Evolutionary conservation across 2,797 vertebrate genomes (phyloP).

Genomic region (Anisognathus igniventris): DNA sequence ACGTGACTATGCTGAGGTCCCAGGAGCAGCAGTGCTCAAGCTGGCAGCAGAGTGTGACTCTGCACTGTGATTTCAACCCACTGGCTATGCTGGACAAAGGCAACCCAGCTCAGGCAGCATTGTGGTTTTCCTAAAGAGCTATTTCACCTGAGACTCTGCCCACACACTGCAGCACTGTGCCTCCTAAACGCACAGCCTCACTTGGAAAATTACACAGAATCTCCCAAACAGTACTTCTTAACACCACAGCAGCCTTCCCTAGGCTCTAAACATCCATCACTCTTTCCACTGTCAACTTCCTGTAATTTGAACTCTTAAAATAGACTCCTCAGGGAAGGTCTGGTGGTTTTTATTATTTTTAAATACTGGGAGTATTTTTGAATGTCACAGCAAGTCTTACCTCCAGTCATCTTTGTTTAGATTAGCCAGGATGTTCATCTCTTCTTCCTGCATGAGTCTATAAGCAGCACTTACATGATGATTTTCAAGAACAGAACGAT

Average conservation of each 20-base stretch:
- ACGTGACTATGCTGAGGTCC: not conserved
- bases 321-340: not conserved
- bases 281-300: not conserved
- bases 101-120: not conserved
- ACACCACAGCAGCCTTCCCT: not conserved
- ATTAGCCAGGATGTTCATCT: slow-evolving; percentile 95
- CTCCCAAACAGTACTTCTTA: not conserved
- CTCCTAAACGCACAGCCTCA: not conserved
- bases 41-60: not conserved
- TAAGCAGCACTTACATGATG: slow-evolving; percentile 97
- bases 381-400: slow-evolving; percentile 69
- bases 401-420: slow-evolving; percentile 98
- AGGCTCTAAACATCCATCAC: not conserved
- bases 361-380: not conserved
- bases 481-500: slow-evolving; percentile 97
- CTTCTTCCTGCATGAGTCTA: slow-evolving; percentile 96
- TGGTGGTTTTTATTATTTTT: not conserved
- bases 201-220: not conserved
- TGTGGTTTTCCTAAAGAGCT: not conserved
- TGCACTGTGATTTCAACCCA: not conserved
- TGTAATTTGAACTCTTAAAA: not conserved
- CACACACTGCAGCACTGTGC: not conserved
- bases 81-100: not conserved
- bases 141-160: not conserved
- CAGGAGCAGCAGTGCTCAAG: not conserved